Evolutionary conservation across 2,113 vertebrate species (phyloP), one percentile per base, ranked within the genome.

Genomic region (Myotis yumanensis): DNA sequence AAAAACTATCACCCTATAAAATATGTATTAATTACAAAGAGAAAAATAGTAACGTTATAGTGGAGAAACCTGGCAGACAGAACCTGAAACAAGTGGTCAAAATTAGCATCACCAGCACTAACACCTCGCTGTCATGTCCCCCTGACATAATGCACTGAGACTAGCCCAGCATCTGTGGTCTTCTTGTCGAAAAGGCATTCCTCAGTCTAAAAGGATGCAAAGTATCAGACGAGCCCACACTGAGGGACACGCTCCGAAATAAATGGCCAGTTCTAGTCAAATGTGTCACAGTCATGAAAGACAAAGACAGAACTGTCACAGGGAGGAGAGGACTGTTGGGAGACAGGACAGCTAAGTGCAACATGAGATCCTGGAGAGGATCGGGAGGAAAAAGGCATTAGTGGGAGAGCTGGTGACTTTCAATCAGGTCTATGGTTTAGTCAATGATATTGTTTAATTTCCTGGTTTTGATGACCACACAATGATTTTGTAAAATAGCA

Each of bases 81-180:
- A 0, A n/a, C 72, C 14, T 69, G 72, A 43, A 62, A 35, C 35
- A 48, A 66, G 30, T 0, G 3, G 22, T 90, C 35, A 30, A 66
- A 75, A 22, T 18, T 10, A 77, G 30, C 25, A 54, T 3, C 46
- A 32, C 11, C 23, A 40, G 3, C 4, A 35, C 16, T 12, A 37
- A 90, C n/a, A 4, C 1, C 14, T n/a, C 4, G 22, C 10, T 8
- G 8, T 8, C 28, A 72, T 0, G 1, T 11, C 23, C 22, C 35
- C 46, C 81, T 12, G 5, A 20, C 2, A 18, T 0, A 2, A 46
- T 2, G n/a, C 22, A 9, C 52, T 30, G 57, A 73, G 46, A 62
- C 35, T 32, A 35, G 4, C 4, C 22, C 4, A 30, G 32, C 11
- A 4, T 43, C 62, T 4, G 11, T 22, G 75, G 30, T n/a, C 66